Evolutionary conservation across 2,888 invertebrate species (phyloP).

Genomic region (Nematopogon swammerdamellus): DNA sequence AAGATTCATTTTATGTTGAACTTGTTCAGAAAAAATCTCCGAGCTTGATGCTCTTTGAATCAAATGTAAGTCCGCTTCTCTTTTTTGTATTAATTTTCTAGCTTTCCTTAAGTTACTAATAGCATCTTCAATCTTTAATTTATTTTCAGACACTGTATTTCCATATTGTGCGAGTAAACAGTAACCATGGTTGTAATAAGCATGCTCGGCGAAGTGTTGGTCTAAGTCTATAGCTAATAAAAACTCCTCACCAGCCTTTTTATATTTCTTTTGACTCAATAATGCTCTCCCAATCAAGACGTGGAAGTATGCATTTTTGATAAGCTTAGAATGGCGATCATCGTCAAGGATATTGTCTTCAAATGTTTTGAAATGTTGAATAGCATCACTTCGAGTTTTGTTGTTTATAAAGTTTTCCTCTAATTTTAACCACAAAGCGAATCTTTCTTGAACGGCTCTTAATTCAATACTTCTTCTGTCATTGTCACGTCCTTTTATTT

Average conservation of each 20-base stretch:
- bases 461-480: constrained; percentile 2
- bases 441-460: constrained; percentile 9
- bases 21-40: constrained; percentile 10
- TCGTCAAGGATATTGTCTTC: constrained; percentile 3
- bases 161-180: constrained; percentile 5
- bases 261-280: constrained; percentile 1
- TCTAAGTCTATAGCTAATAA: constrained; percentile 8
- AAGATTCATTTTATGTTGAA: constrained; percentile 8
- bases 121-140: background rate
- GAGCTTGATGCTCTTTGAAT: constrained; percentile 8
- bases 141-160: background rate
- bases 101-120: constrained; percentile 6
- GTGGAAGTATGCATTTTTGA: constrained; percentile 8
- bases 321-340: constrained; percentile 3
- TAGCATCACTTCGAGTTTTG: background rate
- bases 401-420: background rate
- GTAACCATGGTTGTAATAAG: constrained; percentile 9
- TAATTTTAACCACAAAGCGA: constrained; percentile 8
- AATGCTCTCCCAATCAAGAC: constrained; percentile 7
- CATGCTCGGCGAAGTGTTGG: constrained; percentile 9
- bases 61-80: constrained; percentile 8
- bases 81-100: constrained; percentile 6
- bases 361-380: constrained; percentile 4
- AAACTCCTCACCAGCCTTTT: constrained; percentile 6
- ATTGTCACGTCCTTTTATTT: constrained; percentile 4